Evolutionary conservation across 2,888 invertebrate species (phyloP), one percentile per base, ranked within the genome.

Genomic region (Drosophila mercatorum): DNA sequence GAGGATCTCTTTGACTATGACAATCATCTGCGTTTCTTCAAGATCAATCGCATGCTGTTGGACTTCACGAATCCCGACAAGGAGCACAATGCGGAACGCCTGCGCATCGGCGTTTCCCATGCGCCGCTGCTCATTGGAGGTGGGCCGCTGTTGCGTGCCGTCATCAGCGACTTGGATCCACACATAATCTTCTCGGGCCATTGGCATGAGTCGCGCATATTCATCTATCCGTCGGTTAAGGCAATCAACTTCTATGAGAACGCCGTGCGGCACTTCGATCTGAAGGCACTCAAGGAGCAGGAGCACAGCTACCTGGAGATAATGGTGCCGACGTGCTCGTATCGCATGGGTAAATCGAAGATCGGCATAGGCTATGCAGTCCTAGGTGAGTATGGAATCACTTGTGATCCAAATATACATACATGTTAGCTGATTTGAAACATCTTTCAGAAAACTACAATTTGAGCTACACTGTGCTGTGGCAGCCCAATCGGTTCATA

Each of bases 241-340:
- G 91, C 91, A 0, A 86, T 91, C 5, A 88, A 92, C 38, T 92
- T 93, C 49, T 92, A 93, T 77, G 91, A 91, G 59, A 86, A 89
- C 36, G 78, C 85, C 8, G 83, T 92, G 5, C 79, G 90, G 53
- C 88, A 88, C 57, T 93, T 91, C 40, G 89, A 93, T 80, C 71
- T 93, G 38, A 81, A 90, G 22, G 69, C 78, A 12, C 58, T 92
- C 4, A 92, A 93, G 52, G 88, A 90, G 58, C 80, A 90, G 65
- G 90, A 92, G 17, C 91, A 93, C 66, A 91, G 92, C 22, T 91
- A 95, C 70, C 94, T 95, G 83, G 98, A 99, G 94, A 95, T 99
- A 56, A 95, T 96, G 92, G 96, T 98, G 78, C 99, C 99, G 3
- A 98, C 99, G 0, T 98, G 97, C 91, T 98, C 98, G 0, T 99